Percentiles rank a stretch among this genome's conserved stretches.
phyloP scores from a whole-genome alignment of 2,888 invertebrate species.

The Gandaritis pyraliata region DNA sequence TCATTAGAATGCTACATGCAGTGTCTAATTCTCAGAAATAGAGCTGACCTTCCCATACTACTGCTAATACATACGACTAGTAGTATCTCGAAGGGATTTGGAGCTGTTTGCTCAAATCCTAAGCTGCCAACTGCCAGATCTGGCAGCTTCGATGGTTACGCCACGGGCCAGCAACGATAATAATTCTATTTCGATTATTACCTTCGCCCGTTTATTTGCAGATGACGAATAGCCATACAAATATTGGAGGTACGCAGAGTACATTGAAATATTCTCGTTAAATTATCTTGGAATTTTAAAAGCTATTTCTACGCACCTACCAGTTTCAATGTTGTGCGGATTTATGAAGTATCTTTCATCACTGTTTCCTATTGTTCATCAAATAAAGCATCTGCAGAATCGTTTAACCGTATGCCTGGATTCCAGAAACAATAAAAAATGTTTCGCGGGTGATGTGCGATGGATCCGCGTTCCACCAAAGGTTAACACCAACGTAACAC shows the following conservation, averaged over 20 bases:
- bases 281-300: slow-evolving; percentile 82
- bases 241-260: slow-evolving; percentile 57
- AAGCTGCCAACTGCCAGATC: slow-evolving; percentile 62
- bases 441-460: too few relatives aligned
- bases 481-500: too few relatives aligned
- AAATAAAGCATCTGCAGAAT: background rate
- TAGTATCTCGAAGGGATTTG: slow-evolving; percentile 44
- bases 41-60: slow-evolving; percentile 35
- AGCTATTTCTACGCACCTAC: slow-evolving; percentile 61
- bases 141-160: slow-evolving; percentile 77
- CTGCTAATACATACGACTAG: too few relatives aligned
- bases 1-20: background rate
- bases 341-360: background rate
- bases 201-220: slow-evolving; percentile 81
- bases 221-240: slow-evolving; percentile 77
- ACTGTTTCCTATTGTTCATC: background rate
- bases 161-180: slow-evolving; percentile 64
- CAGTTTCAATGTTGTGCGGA: slow-evolving; percentile 28
- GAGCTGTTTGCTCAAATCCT: slow-evolving; percentile 57
- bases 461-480: too few relatives aligned
- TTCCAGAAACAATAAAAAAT: background rate
- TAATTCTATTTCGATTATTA: slow-evolving; percentile 84
- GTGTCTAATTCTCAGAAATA: slow-evolving; percentile 15
- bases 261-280: slow-evolving; percentile 55
- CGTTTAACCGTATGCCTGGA: background rate